Conservation (phyloP, 2,113 vertebrate species). For the Notarius quadriscutis region DNA sequence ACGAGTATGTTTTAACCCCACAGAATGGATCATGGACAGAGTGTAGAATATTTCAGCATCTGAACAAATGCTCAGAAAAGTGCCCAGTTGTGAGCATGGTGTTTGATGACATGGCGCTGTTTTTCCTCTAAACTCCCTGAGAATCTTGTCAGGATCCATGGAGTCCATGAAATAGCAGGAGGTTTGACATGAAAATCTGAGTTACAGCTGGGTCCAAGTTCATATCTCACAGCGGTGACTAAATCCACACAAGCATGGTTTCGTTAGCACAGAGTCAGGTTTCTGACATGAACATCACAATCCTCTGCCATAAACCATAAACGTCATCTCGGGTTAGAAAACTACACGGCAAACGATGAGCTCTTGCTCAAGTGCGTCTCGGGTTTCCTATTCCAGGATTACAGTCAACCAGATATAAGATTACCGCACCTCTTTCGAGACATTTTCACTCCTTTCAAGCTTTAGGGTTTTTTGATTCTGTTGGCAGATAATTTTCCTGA, state of each 20-base stretch:
- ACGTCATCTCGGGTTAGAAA: not conserved
- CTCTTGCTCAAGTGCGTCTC: too few species aligned
- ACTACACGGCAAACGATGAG: too few species aligned
- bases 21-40: not conserved
- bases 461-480: too few species aligned
- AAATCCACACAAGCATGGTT: not conserved
- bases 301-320: not conserved
- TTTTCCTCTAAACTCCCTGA: not conserved
- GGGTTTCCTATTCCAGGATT: too few species aligned
- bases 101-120: not conserved
- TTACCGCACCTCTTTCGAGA: too few species aligned
- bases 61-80: not conserved
- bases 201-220: not conserved
- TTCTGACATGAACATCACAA: not conserved
- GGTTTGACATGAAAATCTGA: not conserved
- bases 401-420: too few species aligned
- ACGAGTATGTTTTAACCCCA: not conserved
- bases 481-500: too few species aligned
- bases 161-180: not conserved
- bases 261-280: not conserved
- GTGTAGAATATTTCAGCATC: not conserved
- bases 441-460: too few species aligned
- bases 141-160: not conserved
- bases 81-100: not conserved
- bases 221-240: not conserved